Evolutionary conservation across 2,113 vertebrate species (phyloP).

Genomic region (Gadus macrocephalus): DNA sequence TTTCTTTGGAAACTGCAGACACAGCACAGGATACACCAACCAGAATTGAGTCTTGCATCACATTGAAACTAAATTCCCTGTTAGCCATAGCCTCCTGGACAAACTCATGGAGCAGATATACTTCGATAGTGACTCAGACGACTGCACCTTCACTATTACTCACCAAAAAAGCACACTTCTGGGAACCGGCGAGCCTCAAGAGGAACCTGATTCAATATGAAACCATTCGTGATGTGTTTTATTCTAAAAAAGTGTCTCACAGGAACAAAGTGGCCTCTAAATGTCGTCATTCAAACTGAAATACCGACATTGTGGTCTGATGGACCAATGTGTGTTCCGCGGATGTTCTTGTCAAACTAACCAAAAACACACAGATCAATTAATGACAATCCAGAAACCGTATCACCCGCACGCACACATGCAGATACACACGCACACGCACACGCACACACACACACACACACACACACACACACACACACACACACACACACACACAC

Average conservation of each 20-base stretch:
- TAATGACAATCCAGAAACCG: not conserved
- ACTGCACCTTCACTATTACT: slow-evolving; percentile 74
- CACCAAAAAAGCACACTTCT: slow-evolving; percentile 68
- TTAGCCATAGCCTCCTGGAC: slow-evolving; percentile 32
- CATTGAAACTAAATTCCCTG: slow-evolving; percentile 35
- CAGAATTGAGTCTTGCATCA: too few species aligned
- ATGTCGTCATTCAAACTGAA: slow-evolving; percentile 43
- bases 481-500: slow-evolving; percentile 1
- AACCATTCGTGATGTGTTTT: slow-evolving; percentile 58
- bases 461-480: not conserved
- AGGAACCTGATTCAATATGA: slow-evolving; percentile 79
- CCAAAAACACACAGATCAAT: not conserved
- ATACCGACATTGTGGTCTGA: slow-evolving; percentile 28
- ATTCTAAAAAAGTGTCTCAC: slow-evolving; percentile 40
- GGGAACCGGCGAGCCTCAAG: slow-evolving; percentile 71
- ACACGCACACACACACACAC: not conserved
- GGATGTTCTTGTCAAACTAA: slow-evolving; percentile 16
- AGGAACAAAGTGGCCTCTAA: slow-evolving; percentile 37
- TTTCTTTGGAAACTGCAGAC: too few species aligned
- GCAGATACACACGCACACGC: not conserved
- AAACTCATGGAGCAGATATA: slow-evolving; percentile 3
- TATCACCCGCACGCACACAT: not conserved
- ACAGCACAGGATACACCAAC: too few species aligned
- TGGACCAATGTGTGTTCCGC: slow-evolving; percentile 22
- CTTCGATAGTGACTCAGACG: slow-evolving; percentile 60